These are phyloP conservation scores for Drosophila atroscutellata DNA, from an alignment of 2,888 invertebrate species.

Conservation along the genomic window DNA sequence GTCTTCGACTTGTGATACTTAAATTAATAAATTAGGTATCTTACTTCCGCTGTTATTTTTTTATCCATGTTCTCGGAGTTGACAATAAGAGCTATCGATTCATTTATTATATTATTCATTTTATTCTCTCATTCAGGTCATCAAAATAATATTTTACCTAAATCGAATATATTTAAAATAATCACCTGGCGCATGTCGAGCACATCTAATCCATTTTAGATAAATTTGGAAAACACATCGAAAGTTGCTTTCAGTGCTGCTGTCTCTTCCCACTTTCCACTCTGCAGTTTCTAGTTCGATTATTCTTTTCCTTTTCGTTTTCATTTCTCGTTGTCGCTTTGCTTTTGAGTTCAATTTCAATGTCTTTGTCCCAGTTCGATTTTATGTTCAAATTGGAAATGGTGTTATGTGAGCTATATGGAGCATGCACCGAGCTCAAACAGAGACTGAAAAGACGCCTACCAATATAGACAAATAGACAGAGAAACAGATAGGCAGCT, in stretches of 20 bases:
- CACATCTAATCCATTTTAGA: conserved; percentile 37
- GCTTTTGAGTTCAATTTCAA: conserved; percentile 65
- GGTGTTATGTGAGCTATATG: conserved; percentile 72
- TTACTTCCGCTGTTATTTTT: neutral
- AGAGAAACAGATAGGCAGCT: neutral
- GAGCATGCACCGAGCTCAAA: conserved; percentile 46
- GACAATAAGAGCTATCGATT: neutral
- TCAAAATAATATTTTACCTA: neutral
- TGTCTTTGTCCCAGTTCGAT: conserved; percentile 70
- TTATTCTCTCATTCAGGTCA: neutral
- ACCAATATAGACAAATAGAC: neutral
- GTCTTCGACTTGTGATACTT: no score
- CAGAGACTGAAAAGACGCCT: conserved; percentile 22
- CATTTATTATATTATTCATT: neutral
- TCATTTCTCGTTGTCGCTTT: conserved; percentile 8
- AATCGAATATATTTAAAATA: neutral
- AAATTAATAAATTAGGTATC: no score
- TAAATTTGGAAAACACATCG: conserved; percentile 39
- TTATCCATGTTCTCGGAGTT: neutral
- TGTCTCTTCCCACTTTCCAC: conserved; percentile 14
- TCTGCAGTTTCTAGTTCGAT: neutral
- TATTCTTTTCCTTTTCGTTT: conserved; percentile 8
- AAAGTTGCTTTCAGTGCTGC: conserved; percentile 36
- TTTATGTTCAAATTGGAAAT: conserved; percentile 71
- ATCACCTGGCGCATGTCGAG: conserved; percentile 4